Conservation (phyloP, 2,113 vertebrate genomes). For the Chinchilla lanigera region DNA sequence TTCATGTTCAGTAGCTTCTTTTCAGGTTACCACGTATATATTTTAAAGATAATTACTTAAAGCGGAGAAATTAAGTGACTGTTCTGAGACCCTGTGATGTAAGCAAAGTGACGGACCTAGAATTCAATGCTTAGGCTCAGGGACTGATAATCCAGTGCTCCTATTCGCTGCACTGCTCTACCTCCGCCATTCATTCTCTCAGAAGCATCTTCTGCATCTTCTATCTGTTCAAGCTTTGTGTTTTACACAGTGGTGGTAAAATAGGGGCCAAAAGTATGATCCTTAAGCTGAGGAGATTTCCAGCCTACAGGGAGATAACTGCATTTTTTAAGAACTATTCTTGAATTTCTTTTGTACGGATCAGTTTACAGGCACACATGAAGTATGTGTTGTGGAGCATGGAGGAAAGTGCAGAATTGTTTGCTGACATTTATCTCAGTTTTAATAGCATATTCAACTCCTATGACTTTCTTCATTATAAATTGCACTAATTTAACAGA, state of each 20-base stretch:
- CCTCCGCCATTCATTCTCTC: background rate
- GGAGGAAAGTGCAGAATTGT: background rate
- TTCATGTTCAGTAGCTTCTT: background rate
- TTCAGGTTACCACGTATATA: background rate
- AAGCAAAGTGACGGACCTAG: background rate
- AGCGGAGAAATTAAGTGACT: background rate
- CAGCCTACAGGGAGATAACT: background rate
- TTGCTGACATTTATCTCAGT: background rate
- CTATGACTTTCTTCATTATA: background rate
- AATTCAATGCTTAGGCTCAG: background rate
- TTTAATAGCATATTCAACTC: background rate
- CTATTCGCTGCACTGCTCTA: background rate
- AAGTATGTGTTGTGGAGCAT: background rate
- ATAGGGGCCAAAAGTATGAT: background rate
- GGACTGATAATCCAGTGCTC: background rate
- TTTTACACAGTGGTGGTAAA: background rate
- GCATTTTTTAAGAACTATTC: background rate
- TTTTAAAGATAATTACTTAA: conserved; percentile 5
- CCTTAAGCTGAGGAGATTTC: background rate
- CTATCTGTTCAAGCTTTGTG: background rate
- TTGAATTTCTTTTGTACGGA: background rate
- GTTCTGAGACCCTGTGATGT: background rate
- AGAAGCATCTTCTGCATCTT: background rate
- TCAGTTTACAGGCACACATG: background rate
- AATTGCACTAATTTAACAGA: background rate